Evolutionary conservation across 2,888 invertebrate genomes (phyloP).

Genomic region (Ichneumoninae sp.): DNA sequence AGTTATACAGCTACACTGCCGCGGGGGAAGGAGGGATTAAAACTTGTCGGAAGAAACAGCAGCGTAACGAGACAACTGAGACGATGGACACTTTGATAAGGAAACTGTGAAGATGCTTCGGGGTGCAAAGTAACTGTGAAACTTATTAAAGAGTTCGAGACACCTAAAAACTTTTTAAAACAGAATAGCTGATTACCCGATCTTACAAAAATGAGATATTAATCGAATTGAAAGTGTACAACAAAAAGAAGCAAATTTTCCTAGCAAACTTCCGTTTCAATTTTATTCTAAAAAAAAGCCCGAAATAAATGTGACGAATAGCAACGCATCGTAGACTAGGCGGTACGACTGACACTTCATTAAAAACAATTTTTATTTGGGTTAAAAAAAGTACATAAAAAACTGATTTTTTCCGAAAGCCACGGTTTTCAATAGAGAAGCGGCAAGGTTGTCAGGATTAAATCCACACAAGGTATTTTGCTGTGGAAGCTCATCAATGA

Average conservation of each 20-base stretch:
- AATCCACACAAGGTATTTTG: not conserved
- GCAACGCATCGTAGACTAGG: too few species aligned
- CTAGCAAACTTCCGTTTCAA: not conserved
- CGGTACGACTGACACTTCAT: not conserved
- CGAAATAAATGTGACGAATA: not conserved
- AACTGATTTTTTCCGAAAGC: not conserved
- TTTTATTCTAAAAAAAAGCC: not conserved
- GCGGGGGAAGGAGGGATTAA: not conserved
- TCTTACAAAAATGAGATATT: not conserved
- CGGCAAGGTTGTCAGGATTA: not conserved
- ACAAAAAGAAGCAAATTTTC: not conserved
- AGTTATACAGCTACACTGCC: not conserved
- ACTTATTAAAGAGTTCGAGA: conserved; percentile 1
- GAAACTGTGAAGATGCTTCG: conserved; percentile 5
- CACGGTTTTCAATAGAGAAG: too few species aligned
- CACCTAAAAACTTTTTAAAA: not conserved
- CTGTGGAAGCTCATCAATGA: not conserved
- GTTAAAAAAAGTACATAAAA: not conserved
- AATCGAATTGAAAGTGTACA: not conserved
- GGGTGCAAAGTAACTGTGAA: conserved; percentile 2
- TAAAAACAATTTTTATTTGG: too few species aligned
- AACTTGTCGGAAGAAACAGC: conserved; percentile 13
- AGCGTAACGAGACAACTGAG: conserved; percentile 20
- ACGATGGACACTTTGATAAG: conserved; percentile 15
- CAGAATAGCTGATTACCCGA: conserved; percentile 2